Base-by-base conservation (phyloP, 2,888 invertebrate species). In the Nemotelus pantherinus region DNA sequence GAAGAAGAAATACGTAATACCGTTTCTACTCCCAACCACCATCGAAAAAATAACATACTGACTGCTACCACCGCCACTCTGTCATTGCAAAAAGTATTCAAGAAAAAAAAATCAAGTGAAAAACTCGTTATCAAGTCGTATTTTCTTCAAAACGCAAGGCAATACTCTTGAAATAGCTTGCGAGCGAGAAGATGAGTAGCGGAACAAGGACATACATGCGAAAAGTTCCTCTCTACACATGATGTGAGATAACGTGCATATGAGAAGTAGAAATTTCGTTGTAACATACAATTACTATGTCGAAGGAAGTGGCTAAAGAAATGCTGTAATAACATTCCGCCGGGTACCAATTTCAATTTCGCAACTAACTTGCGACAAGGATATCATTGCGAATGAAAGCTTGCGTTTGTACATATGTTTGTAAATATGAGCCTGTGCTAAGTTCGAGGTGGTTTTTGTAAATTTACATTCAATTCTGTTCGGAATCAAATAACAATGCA, bases 331-430 rank as follows among this genome's bases (percentile, higher is more conserved):
- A 70, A 70, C 70, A 70, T 70, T 70, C 70, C 70, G 53, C 25
- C 55, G 70, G 70, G 53, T 53, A 70, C 70, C 70, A 70, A 70
- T 70, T 70, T 70, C 70, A 70, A 70, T 70, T 70, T 70, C 25
- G 25, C 25, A n/a, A 58, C 48, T 68, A 68, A 68, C 50, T 50
- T 65, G 3, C 65, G 10, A 25, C 44, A 65, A 10, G 41, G 63
- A 10, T 47, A 7, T 45, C 10, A 47, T 45, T 7, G 5, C 25
- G 25, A 25, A 25, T 25, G 25, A 25, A 25, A 25, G 25, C 44
- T 2, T 10, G 67, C 44, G 39, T 25, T 25, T 25, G 25, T 25
- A 25, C 25, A 25, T 25, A 25, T 25, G 25, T 25, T 25, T 25
- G 25, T 25, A 25, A 25, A 1, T 25, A 25, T 1, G 25, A 25